These are phyloP conservation scores for Hippocampus comes DNA, from an alignment of 2,113 vertebrate genomes.

Conservation along the genomic window DNA sequence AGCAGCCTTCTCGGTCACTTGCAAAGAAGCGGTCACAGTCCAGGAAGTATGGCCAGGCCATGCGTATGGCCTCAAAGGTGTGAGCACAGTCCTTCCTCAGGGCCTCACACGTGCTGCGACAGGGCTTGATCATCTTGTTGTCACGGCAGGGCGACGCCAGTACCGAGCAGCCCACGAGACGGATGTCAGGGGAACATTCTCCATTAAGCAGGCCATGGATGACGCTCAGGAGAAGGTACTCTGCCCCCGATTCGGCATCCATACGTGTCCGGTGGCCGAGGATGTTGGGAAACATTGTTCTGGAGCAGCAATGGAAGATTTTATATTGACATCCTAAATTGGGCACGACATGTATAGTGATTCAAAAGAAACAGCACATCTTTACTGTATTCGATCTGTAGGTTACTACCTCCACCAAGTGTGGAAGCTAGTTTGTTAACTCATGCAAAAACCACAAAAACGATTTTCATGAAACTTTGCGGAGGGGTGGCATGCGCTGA, in stretches of 20 bases:
- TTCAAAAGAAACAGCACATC: background rate
- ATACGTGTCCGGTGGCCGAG: constrained; percentile 77
- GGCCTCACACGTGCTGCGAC: constrained; percentile 80
- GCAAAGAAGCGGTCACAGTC: constrained; percentile 89
- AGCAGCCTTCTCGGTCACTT: constrained; percentile 82
- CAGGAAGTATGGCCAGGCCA: constrained; percentile 98
- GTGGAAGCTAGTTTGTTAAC: background rate
- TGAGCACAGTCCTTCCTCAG: constrained; percentile 80
- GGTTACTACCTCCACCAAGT: background rate
- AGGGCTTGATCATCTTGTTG: constrained; percentile 76
- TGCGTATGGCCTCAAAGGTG: constrained; percentile 87
- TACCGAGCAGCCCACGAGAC: constrained; percentile 88
- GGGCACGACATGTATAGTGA: background rate
- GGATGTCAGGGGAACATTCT: constrained; percentile 89
- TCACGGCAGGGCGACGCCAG: constrained; percentile 82
- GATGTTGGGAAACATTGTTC: constrained; percentile 82
- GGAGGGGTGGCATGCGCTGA: background rate
- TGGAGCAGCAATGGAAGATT: constrained; percentile 13
- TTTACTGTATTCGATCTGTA: background rate
- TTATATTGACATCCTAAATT: background rate
- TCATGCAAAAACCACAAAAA: background rate
- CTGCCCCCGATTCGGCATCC: constrained; percentile 82
- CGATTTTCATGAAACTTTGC: background rate
- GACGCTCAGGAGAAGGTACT: constrained; percentile 90
- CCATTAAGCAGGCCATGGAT: constrained; percentile 87